Evolutionary conservation across 2,113 vertebrate species (phyloP).

Genomic region (Odontesthes bonariensis): DNA sequence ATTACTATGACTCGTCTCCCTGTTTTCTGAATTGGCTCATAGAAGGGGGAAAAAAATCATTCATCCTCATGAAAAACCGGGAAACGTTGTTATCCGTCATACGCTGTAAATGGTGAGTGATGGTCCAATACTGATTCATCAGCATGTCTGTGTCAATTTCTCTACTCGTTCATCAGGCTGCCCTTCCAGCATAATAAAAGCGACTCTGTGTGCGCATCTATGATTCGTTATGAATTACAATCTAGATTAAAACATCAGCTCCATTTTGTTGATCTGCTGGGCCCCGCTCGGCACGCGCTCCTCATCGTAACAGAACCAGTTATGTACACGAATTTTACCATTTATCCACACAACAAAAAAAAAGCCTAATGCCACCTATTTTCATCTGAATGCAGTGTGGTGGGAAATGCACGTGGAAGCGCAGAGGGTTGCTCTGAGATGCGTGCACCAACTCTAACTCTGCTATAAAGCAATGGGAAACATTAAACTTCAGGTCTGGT

Average conservation of each 20-base stretch:
- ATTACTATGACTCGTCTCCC: constrained; percentile 40
- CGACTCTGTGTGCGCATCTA: constrained; percentile 18
- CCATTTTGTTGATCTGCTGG: constrained; percentile 7
- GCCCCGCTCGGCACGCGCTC: no score
- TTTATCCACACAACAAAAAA: no score
- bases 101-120: constrained; percentile 72
- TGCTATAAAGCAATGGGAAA: background rate
- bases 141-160: constrained; percentile 64
- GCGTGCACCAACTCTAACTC: no score
- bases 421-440: no score
- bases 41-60: constrained; percentile 39
- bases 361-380: no score
- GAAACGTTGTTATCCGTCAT: constrained; percentile 70
- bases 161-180: constrained; percentile 62
- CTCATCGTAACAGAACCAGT: no score
- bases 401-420: no score
- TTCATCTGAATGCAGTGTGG: no score
- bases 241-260: constrained; percentile 41
- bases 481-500: background rate
- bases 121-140: constrained; percentile 76
- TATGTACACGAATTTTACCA: no score
- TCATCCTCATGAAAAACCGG: constrained; percentile 49
- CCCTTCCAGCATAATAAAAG: constrained; percentile 46
- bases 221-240: constrained; percentile 49
- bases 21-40: constrained; percentile 44